Conservation (phyloP, 2,888 invertebrate species). For the Diploptera punctata region DNA sequence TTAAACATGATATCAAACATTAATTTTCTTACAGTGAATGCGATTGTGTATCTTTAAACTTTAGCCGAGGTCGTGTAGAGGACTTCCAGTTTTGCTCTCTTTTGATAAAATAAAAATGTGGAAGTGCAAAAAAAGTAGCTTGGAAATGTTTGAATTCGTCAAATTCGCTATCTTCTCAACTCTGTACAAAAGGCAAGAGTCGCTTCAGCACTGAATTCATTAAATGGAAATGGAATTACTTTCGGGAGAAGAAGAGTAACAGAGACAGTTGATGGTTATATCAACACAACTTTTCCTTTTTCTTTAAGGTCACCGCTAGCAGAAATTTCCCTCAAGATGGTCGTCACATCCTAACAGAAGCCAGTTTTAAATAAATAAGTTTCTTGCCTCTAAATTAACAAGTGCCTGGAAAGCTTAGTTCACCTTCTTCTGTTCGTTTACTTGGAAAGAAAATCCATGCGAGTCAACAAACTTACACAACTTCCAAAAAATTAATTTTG, state of each 20-base stretch:
- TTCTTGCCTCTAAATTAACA: not conserved
- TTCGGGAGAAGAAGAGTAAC: not conserved
- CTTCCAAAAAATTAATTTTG: no score
- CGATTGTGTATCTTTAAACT: constrained; percentile 11
- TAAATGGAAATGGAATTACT: constrained; percentile 36
- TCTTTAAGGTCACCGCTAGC: not conserved
- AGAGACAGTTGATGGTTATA: not conserved
- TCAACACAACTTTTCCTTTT: not conserved
- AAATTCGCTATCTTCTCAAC: not conserved
- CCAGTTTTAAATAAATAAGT: not conserved
- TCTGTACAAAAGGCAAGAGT: not conserved
- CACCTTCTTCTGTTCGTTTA: no score
- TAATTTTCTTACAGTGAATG: not conserved
- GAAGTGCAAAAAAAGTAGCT: not conserved
- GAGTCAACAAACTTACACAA: no score
- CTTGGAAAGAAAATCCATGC: no score
- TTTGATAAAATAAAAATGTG: no score
- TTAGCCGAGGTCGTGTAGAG: not conserved
- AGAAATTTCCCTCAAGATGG: not conserved
- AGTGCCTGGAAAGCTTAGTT: no score
- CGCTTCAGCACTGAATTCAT: constrained; percentile 27
- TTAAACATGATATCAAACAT: not conserved
- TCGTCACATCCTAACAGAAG: not conserved
- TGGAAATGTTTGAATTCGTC: not conserved
- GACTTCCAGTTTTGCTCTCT: not conserved